A percentile compares a stretch with the other conserved stretches of the same genome.
phyloP scores from a whole-genome alignment of 2,888 invertebrate genomes.

The Hypomecis atomaria region DNA sequence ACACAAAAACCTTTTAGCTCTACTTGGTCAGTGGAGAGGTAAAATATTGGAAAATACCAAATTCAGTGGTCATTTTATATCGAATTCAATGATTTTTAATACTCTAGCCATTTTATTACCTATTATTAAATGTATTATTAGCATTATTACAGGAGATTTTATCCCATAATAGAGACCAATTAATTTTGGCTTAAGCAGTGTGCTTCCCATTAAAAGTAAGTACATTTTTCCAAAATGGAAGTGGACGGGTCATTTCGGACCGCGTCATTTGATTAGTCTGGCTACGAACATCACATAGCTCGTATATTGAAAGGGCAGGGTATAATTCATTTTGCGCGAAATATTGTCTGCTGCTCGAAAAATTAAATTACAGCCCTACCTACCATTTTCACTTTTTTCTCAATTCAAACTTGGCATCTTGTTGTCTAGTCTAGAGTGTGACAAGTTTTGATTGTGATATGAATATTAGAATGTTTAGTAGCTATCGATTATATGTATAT shows the following conservation, averaged over 20 bases:
- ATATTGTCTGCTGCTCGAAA: slow-evolving; percentile 63
- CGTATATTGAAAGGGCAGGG: slow-evolving; percentile 62
- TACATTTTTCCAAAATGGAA: slow-evolving; percentile 4
- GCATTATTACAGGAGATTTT: too few species aligned
- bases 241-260: slow-evolving; percentile 55
- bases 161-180: too few species aligned
- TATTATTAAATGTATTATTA: too few species aligned
- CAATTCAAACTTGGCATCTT: slow-evolving; percentile 13
- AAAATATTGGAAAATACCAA: slow-evolving; percentile 11
- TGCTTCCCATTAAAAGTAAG: too few species aligned
- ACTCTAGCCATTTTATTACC: background rate
- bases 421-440: background rate
- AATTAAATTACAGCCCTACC: slow-evolving; percentile 58
- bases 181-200: too few species aligned
- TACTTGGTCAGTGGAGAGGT: slow-evolving; percentile 27
- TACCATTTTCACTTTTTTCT: slow-evolving; percentile 37
- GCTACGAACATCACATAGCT: slow-evolving; percentile 49
- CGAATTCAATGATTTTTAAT: background rate
- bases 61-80: slow-evolving; percentile 2
- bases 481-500: background rate
- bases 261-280: slow-evolving; percentile 67
- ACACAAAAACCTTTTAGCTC: slow-evolving; percentile 29
- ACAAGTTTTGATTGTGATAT: background rate
- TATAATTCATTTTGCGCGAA: slow-evolving; percentile 71
- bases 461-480: background rate